Evolutionary conservation across 2,888 invertebrate species (phyloP).

Genomic region (Cremastinae sp.): DNA sequence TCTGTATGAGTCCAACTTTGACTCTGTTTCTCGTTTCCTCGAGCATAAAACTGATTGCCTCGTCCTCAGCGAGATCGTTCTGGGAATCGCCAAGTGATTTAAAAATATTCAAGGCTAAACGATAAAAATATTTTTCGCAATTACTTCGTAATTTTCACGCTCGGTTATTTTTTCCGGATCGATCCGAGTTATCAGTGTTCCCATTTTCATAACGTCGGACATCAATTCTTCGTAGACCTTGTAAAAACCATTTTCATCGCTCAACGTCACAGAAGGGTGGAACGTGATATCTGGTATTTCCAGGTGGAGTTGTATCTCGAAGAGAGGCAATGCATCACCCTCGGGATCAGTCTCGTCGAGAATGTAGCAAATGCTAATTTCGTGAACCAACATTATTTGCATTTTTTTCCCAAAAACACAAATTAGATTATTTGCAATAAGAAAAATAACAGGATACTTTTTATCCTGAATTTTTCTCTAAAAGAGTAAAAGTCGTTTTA

Average conservation of each 20-base stretch:
- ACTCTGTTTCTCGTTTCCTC: constrained; percentile 76
- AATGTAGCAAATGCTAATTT: constrained; percentile 84
- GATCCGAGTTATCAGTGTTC: constrained; percentile 86
- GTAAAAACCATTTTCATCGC: constrained; percentile 86
- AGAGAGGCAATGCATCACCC: constrained; percentile 85
- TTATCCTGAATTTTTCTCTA: too few relatives aligned
- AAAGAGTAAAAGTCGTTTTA: too few relatives aligned
- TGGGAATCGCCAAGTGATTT: constrained; percentile 36
- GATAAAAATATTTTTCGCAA: constrained; percentile 57
- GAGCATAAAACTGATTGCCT: constrained; percentile 74
- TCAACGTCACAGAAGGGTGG: constrained; percentile 87
- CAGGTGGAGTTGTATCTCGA: constrained; percentile 89
- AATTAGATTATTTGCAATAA: too few relatives aligned
- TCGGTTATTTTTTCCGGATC: constrained; percentile 69
- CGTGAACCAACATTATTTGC: too few relatives aligned
- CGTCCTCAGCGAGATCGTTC: constrained; percentile 74
- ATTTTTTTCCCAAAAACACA: constrained; percentile 46
- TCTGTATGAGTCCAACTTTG: constrained; percentile 69
- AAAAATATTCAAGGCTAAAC: constrained; percentile 19
- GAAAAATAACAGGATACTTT: not conserved
- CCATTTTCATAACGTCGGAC: constrained; percentile 89
- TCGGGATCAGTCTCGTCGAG: constrained; percentile 84
- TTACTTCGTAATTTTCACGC: constrained; percentile 73
- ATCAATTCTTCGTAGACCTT: constrained; percentile 86
- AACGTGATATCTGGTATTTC: constrained; percentile 88